phyloP scores from a whole-genome alignment of 2,888 invertebrate genomes.

The Macrophya annulata region DNA sequence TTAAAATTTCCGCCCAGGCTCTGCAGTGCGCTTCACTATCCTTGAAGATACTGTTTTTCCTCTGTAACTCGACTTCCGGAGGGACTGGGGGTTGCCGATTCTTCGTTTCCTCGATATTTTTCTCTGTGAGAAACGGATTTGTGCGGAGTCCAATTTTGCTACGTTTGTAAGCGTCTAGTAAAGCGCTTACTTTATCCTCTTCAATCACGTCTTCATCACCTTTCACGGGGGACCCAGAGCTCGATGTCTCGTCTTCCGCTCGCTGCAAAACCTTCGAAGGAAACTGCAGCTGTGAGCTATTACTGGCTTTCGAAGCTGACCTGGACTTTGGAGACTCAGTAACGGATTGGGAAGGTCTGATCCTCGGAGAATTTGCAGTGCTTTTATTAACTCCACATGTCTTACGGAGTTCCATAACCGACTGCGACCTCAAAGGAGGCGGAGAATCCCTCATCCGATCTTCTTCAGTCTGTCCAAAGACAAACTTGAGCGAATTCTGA shows the following conservation, averaged over 20 bases:
- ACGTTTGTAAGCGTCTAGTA: constrained; percentile 74
- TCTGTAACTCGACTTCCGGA: constrained; percentile 92
- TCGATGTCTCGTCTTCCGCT: constrained; percentile 2
- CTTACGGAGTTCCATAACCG: constrained; percentile 71
- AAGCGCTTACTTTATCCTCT: constrained; percentile 70
- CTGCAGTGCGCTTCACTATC: constrained; percentile 93
- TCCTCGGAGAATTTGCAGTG: constrained; percentile 9
- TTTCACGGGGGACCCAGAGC: neutral
- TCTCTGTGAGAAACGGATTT: constrained; percentile 72
- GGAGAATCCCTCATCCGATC: constrained; percentile 59
- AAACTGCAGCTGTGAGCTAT: constrained; percentile 11
- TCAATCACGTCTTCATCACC: constrained; percentile 20
- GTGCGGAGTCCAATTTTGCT: constrained; percentile 74
- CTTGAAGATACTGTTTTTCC: constrained; percentile 91
- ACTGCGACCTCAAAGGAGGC: constrained; percentile 68
- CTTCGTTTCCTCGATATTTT: constrained; percentile 54
- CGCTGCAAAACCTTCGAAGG: neutral
- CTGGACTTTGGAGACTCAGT: constrained; percentile 31
- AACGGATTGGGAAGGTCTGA: constrained; percentile 32
- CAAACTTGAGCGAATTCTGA: constrained; percentile 55
- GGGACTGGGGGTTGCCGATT: constrained; percentile 84
- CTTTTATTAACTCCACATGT: neutral
- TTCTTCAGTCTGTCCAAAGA: constrained; percentile 56
- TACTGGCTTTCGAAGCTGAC: constrained; percentile 21
- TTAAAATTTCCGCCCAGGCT: constrained; percentile 92